Evolutionary conservation across 2,888 invertebrate species (phyloP).

Genomic region (Mesochorus sp.): DNA sequence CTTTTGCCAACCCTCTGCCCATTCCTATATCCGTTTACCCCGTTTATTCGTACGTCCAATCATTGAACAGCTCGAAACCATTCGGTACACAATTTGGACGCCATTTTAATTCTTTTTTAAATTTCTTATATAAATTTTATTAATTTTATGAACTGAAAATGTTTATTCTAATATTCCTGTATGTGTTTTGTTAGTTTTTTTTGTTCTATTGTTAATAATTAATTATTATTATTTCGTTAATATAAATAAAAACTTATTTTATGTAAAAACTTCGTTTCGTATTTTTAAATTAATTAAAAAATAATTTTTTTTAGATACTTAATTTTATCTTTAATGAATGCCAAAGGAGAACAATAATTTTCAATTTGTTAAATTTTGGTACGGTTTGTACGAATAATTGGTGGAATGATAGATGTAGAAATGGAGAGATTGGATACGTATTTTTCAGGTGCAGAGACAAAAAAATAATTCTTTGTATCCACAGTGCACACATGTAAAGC

Average conservation of each 20-base stretch:
- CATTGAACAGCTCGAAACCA: slow-evolving; percentile 78
- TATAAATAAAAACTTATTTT: no score
- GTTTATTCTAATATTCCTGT: neutral
- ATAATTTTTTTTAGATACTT: no score
- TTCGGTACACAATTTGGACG: slow-evolving; percentile 68
- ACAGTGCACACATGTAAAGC: neutral
- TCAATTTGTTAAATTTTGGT: no score
- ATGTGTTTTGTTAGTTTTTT: neutral
- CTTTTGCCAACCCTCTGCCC: slow-evolving; percentile 57
- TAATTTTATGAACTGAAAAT: neutral
- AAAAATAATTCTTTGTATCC: slow-evolving; percentile 26
- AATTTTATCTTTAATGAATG: no score
- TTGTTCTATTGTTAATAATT: neutral
- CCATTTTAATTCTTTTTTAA: slow-evolving; percentile 71
- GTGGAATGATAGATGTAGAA: neutral
- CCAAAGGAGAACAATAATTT: no score
- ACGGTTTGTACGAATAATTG: no score
- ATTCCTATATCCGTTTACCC: slow-evolving; percentile 68
- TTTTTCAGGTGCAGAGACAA: neutral
- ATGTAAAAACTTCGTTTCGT: no score
- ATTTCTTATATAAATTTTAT: neutral
- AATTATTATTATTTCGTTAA: no score
- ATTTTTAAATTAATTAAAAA: no score
- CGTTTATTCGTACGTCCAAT: slow-evolving; percentile 79
- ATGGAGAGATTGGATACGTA: neutral